These are phyloP conservation scores for Drosophila ananassae DNA, from an alignment of 1,140 invertebrate genomes.

Conservation along the genomic window DNA sequence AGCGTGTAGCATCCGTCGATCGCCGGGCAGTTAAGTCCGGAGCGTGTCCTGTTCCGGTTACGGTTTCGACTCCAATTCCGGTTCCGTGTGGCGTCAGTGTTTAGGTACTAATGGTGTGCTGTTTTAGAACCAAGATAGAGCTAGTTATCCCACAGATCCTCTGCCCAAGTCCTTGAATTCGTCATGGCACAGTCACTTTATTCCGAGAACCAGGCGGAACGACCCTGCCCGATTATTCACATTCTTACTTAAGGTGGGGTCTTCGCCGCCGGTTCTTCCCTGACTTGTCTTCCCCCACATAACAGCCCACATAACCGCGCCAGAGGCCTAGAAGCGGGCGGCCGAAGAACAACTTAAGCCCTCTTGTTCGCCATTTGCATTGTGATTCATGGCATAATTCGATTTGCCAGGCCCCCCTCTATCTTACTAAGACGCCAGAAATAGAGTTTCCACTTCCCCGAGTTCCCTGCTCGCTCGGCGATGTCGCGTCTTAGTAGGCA, in stretches of 20 bases:
- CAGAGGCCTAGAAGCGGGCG: background rate
- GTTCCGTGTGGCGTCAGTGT: conserved; percentile 25
- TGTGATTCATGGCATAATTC: conserved; percentile 38
- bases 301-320: conserved; percentile 34
- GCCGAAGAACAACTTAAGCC: conserved; percentile 61
- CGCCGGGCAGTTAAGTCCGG: conserved; percentile 24
- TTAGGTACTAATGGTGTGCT: conserved; percentile 6
- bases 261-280: background rate
- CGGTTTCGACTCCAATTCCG: conserved; percentile 23
- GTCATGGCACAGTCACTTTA: background rate
- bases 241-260: background rate
- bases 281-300: background rate
- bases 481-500: too few species aligned
- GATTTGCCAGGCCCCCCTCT: conserved; percentile 15
- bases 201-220: background rate
- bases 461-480: too few species aligned
- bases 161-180: background rate
- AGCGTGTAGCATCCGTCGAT: conserved; percentile 25
- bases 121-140: too few species aligned
- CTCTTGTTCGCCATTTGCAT: conserved; percentile 25
- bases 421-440: too few species aligned
- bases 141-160: too few species aligned
- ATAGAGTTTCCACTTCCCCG: too few species aligned
- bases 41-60: conserved; percentile 23
- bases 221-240: background rate